These are phyloP conservation scores for Euphydryas editha DNA, from an alignment of 2,888 invertebrate species.

Conservation along the genomic window DNA sequence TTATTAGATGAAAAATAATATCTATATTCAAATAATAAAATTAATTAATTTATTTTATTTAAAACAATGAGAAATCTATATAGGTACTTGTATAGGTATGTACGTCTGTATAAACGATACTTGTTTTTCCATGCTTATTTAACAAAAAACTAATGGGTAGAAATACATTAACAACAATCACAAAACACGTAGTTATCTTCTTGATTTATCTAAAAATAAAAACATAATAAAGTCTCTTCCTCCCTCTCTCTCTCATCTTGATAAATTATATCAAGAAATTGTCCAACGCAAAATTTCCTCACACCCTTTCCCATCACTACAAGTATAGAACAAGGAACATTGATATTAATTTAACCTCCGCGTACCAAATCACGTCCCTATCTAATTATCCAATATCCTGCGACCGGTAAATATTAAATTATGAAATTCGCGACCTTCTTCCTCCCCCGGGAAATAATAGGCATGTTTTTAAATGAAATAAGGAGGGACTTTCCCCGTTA, in stretches of 20 bases:
- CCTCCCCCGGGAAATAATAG: slow-evolving; percentile 76
- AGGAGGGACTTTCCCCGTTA: slow-evolving; percentile 55
- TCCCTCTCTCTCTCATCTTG: no score
- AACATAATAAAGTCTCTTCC: no score
- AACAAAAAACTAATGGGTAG: no score
- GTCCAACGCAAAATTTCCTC: slow-evolving; percentile 17
- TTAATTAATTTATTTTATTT: no score
- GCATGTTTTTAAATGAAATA: slow-evolving; percentile 75
- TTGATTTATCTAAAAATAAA: background rate
- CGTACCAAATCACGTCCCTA: slow-evolving; percentile 79
- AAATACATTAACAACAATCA: no score
- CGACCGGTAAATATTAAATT: slow-evolving; percentile 79
- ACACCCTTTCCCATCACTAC: slow-evolving; percentile 52
- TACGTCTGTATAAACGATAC: no score
- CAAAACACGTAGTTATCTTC: no score
- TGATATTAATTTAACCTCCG: slow-evolving; percentile 80
- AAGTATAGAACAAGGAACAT: slow-evolving; percentile 72
- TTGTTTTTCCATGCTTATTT: no score
- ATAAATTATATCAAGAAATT: background rate
- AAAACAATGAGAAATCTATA: no score
- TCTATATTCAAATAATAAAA: background rate
- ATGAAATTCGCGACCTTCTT: slow-evolving; percentile 74
- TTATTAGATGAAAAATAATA: background rate
- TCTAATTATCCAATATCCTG: slow-evolving; percentile 79
- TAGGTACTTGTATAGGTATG: no score